Base-by-base conservation (phyloP, 1,140 invertebrate genomes). In the Drosophila nasuta region DNA sequence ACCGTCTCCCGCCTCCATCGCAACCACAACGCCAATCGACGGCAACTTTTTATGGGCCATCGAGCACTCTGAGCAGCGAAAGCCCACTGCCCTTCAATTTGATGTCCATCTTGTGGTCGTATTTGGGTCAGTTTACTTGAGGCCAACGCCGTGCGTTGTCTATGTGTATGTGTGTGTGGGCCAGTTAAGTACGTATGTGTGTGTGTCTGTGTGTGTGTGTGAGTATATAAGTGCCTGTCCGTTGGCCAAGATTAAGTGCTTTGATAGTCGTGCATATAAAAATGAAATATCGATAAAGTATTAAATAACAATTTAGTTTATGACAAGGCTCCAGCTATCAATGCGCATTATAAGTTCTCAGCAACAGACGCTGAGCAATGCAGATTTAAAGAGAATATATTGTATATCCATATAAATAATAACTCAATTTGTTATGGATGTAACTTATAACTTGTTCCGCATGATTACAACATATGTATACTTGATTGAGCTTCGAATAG, bases 281-380 rank as follows among this genome's bases (percentile, higher is more conserved):
- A 89, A 90, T 89, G 86, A 89, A 90, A 89, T 89, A 90, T 89
- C 85, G 85, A 89, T 89, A 82, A 89, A 90, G 79, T 89, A 89
- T 89, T 89, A 89, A 85, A 89, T 89, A 89, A 89, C 86, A 89
- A 81, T 89, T 89, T 90, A 85, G 75, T 89, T 89, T 89, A 89
- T 85, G 85, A 81, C 83, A 56, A 71, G 77, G 30, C 48, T 65
- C 66, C 28, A 67, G 52, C 73, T 71, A 75, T 81, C 82, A 75
- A 30, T 45, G 28, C 30, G 54, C 30, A 56, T 57, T 56, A 64
- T 17, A 81, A 57, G 52, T 52, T 73, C 20, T 25, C 48, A 20
- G 56, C 57, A 28, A 54, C 20, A 70, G 66, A 77, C 48, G 75
- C 68, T 74, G 56, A 68, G 11, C 41, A 38, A 60, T 49, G 49